A percentile compares a stretch with the other conserved stretches of the same genome.
These are phyloP conservation scores for Eumerus sabulonum DNA, from an alignment of 2,888 invertebrate genomes.

Conservation along the genomic window DNA sequence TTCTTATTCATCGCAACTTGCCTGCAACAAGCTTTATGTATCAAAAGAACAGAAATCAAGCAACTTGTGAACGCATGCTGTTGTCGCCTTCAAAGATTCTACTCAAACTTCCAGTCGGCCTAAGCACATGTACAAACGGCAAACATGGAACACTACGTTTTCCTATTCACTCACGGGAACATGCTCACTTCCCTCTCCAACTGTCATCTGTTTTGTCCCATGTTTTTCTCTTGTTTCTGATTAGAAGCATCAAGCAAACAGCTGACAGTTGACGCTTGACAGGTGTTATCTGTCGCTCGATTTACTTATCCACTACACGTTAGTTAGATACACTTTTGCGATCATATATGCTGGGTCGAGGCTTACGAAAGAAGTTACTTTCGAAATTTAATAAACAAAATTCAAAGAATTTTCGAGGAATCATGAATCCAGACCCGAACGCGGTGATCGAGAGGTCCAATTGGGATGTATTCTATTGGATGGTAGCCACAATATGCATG, in stretches of 20 bases:
- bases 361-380: constrained; percentile 38
- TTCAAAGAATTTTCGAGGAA: constrained; percentile 15
- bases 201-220: too few relatives aligned
- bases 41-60: too few relatives aligned
- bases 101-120: not conserved
- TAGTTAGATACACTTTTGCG: too few relatives aligned
- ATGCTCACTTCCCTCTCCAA: too few relatives aligned
- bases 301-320: too few relatives aligned
- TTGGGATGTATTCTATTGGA: constrained; percentile 77
- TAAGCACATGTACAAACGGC: too few relatives aligned
- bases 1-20: too few relatives aligned
- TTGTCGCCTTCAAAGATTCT: not conserved
- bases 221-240: too few relatives aligned
- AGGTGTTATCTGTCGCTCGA: not conserved
- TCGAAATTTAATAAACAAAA: constrained; percentile 27
- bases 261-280: constrained; percentile 13
- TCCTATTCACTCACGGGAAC: too few relatives aligned
- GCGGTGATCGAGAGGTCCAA: constrained; percentile 46
- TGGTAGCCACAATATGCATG: constrained; percentile 76
- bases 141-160: too few relatives aligned
- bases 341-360: constrained; percentile 5
- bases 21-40: too few relatives aligned
- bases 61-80: not conserved
- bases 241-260: constrained; percentile 29
- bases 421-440: constrained; percentile 43